Evolutionary conservation across 2,888 invertebrate genomes (phyloP).

Genomic region (Ormyrus labotus): DNA sequence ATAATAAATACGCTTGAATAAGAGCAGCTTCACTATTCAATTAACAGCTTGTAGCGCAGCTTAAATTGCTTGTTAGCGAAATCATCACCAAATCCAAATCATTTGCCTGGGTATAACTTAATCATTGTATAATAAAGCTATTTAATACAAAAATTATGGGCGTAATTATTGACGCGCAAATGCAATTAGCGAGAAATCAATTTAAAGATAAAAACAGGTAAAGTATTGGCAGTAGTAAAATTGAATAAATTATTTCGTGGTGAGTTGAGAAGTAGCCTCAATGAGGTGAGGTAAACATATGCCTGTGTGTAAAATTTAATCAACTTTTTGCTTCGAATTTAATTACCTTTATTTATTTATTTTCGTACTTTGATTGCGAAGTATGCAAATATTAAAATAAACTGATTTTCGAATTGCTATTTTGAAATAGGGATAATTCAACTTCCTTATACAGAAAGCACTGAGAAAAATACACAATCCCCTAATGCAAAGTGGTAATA

Average conservation of each 20-base stretch:
- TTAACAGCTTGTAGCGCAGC: background rate
- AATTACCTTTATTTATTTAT: too few relatives aligned
- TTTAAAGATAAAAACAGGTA: background rate
- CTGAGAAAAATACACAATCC: slow-evolving; percentile 23
- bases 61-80: background rate
- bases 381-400: background rate
- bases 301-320: too few relatives aligned
- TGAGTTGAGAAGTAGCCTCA: background rate
- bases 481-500: slow-evolving; percentile 49
- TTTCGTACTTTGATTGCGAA: background rate
- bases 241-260: slow-evolving; percentile 1
- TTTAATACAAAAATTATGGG: slow-evolving; percentile 11
- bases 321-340: too few relatives aligned
- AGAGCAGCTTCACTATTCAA: too few relatives aligned
- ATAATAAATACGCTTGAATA: too few relatives aligned
- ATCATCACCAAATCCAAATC: slow-evolving; percentile 3
- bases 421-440: background rate
- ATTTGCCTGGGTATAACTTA: background rate
- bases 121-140: slow-evolving; percentile 8
- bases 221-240: slow-evolving; percentile 1
- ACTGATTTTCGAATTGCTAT: background rate
- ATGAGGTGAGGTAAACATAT: background rate
- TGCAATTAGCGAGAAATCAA: slow-evolving; percentile 11
- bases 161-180: slow-evolving; percentile 14
- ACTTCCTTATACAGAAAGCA: background rate